phyloP scores from a whole-genome alignment of 53 echinoderm and acorn worm genomes.

The Paracentrotus lividus region DNA sequence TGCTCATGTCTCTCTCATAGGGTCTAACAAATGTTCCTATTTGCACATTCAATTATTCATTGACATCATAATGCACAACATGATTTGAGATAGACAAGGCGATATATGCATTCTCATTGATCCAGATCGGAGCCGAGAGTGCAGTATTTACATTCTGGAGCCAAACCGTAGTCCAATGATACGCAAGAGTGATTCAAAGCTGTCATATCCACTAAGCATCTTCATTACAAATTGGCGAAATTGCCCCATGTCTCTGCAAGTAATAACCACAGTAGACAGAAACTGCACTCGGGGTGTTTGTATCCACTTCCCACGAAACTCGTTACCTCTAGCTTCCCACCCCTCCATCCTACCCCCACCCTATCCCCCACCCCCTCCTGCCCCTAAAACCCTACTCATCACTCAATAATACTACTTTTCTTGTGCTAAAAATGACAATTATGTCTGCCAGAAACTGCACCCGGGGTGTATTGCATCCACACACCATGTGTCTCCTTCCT shows the following conservation, averaged over 20 bases:
- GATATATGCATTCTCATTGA: background rate
- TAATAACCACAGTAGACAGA: slow-evolving; percentile 26
- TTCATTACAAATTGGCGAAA: slow-evolving; percentile 1
- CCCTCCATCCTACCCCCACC: background rate
- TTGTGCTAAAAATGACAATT: background rate
- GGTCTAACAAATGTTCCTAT: background rate
- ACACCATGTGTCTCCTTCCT: background rate
- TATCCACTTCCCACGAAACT: background rate
- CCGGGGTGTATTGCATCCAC: background rate
- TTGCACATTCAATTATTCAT: background rate
- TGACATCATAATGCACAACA: slow-evolving; percentile 18
- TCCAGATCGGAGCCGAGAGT: background rate
- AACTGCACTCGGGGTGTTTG: background rate
- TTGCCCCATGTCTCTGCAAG: background rate
- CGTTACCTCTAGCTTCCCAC: too few relatives aligned
- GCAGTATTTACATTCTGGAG: slow-evolving; percentile 33
- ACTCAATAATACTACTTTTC: too few relatives aligned
- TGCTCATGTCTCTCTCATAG: background rate
- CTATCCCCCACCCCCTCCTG: background rate
- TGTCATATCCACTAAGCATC: slow-evolving; percentile 23
- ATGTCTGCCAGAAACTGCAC: slow-evolving; percentile 1
- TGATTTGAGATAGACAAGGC: background rate
- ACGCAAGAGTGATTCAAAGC: slow-evolving; percentile 1
- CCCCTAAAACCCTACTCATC: too few relatives aligned
- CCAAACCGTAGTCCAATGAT: background rate